These are phyloP conservation scores for Cephalopholis sonnerati DNA, from an alignment of 2,113 vertebrate species.

Conservation along the genomic window DNA sequence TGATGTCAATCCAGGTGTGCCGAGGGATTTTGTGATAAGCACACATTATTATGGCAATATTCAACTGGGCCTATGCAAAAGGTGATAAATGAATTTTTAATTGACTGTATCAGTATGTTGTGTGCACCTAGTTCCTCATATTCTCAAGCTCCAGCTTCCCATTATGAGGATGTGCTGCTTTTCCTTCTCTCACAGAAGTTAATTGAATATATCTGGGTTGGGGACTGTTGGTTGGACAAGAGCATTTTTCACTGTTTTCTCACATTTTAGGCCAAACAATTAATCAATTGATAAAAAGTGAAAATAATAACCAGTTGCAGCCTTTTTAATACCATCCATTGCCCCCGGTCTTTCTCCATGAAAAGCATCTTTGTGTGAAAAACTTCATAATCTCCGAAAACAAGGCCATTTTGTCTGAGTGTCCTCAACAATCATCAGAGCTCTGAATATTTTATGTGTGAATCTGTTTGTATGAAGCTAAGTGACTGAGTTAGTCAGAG, in stretches of 20 bases:
- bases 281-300: background rate
- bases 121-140: no score
- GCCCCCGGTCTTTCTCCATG: background rate
- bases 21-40: no score
- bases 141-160: background rate
- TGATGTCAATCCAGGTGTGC: no score
- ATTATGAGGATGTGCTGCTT: background rate
- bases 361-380: slow-evolving; percentile 12
- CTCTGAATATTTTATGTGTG: background rate
- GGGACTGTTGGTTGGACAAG: background rate
- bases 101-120: no score
- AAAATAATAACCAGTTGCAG: background rate
- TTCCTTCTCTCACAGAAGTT: background rate
- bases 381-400: background rate
- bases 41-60: no score
- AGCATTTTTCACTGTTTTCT: background rate
- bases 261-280: background rate
- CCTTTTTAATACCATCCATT: background rate
- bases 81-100: no score
- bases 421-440: background rate
- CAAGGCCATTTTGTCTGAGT: background rate
- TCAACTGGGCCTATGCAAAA: no score
- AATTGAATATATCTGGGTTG: background rate
- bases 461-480: background rate
- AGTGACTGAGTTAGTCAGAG: background rate